Percentiles rank a stretch among this genome's conserved stretches.
phyloP scores from a whole-genome alignment of 2,888 invertebrate genomes.

The Elmis aenea region DNA sequence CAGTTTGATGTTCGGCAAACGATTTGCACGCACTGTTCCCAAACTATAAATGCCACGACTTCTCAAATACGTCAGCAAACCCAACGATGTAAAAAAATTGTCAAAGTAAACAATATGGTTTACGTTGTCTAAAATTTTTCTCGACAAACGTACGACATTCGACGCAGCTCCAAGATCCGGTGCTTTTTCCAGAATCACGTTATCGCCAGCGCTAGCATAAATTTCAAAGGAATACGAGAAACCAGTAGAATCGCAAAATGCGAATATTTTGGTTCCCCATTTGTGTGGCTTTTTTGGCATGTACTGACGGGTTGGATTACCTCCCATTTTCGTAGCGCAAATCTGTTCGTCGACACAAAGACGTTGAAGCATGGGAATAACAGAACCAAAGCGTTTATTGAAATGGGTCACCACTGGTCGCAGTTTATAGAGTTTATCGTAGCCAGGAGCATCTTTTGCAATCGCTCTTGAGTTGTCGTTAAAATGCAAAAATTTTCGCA shows the following conservation, averaged over 20 bases:
- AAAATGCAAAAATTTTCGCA: conserved; percentile 14
- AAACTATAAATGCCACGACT: conserved; percentile 18
- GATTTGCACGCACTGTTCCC: no score
- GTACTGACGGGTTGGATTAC: conserved; percentile 24
- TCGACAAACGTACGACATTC: conserved; percentile 24
- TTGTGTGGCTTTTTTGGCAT: conserved; percentile 30
- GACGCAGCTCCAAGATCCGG: conserved; percentile 28
- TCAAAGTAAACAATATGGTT: conserved; percentile 24
- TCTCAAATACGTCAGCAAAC: conserved; percentile 15
- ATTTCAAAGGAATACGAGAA: conserved; percentile 28
- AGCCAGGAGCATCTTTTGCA: conserved; percentile 18
- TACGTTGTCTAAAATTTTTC: conserved; percentile 19
- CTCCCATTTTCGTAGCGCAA: conserved; percentile 23
- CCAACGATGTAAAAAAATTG: conserved; percentile 20
- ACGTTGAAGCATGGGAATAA: conserved; percentile 17
- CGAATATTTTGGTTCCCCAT: conserved; percentile 23
- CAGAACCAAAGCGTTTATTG: conserved; percentile 20
- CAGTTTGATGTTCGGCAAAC: no score
- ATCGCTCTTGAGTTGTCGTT: conserved; percentile 21
- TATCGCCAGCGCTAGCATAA: conserved; percentile 35
- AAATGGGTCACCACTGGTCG: conserved; percentile 17
- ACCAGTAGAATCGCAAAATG: conserved; percentile 27
- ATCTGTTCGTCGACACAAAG: conserved; percentile 27
- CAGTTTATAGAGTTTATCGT: conserved; percentile 20
- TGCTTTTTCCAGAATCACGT: no score